Evolutionary conservation across 2,888 invertebrate species (phyloP).

Genomic region (Nemotelus nigrinus): DNA sequence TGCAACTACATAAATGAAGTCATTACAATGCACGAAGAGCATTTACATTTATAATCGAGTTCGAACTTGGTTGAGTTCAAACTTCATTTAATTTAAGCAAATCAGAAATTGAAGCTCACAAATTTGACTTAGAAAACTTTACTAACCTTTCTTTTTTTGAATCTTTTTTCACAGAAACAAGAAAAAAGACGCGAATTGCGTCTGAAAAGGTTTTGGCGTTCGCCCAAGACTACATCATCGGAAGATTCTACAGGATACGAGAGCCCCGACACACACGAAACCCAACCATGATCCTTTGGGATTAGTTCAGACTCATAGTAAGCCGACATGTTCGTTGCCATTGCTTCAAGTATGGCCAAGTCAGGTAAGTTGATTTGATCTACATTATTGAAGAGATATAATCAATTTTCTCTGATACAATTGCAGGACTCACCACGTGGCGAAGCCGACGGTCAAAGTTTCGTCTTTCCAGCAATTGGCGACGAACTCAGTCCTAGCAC

Average conservation of each 20-base stretch:
- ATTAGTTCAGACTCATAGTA: conserved; percentile 60
- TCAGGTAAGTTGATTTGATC: conserved; percentile 60
- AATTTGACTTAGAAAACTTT: too few relatives aligned
- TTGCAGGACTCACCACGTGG: conserved; percentile 74
- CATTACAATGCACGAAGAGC: too few relatives aligned
- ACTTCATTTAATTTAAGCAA: too few relatives aligned
- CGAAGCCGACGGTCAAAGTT: conserved; percentile 75
- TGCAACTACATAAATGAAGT: too few relatives aligned
- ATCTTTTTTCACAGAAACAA: conserved; percentile 60
- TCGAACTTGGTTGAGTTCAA: too few relatives aligned
- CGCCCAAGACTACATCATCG: conserved; percentile 65
- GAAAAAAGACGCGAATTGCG: conserved; percentile 66
- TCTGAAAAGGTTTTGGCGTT: conserved; percentile 65
- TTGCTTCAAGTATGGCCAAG: conserved; percentile 77
- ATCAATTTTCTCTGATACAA: too few relatives aligned
- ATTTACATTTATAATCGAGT: too few relatives aligned
- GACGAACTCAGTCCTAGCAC: conserved; percentile 56
- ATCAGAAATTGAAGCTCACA: too few relatives aligned
- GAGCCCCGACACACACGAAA: conserved; percentile 66
- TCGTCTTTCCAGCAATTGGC: conserved; percentile 70
- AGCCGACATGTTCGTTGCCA: conserved; percentile 69
- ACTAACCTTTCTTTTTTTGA: too few relatives aligned
- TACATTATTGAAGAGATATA: too few relatives aligned
- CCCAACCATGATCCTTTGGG: conserved; percentile 61
- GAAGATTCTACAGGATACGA: conserved; percentile 66